Evolutionary conservation across 2,113 vertebrate genomes (phyloP).

Genomic region (Cryptoleucopteryx plumbea): DNA sequence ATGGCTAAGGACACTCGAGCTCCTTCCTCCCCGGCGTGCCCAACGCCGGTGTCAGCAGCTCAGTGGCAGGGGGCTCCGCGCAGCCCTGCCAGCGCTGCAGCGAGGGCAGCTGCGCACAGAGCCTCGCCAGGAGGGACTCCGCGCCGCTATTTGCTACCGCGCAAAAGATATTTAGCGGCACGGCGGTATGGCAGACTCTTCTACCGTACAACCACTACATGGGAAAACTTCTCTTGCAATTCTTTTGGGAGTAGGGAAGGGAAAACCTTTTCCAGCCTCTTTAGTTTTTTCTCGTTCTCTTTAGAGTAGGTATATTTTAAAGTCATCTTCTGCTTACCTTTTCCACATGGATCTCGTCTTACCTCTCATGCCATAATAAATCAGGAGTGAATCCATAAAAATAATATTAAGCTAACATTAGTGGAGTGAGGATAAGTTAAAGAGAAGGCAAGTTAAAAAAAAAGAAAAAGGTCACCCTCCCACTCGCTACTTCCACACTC

Average conservation of each 20-base stretch:
- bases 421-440: not conserved
- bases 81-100: rapidly evolving
- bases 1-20: rapidly evolving
- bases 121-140: not conserved
- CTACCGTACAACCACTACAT: rapidly evolving
- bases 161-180: not conserved
- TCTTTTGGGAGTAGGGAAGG: not conserved
- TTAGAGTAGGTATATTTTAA: not conserved
- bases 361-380: not conserved
- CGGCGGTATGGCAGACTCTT: rapidly evolving
- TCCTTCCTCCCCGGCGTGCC: not conserved
- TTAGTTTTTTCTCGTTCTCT: not conserved
- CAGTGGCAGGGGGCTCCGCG: rapidly evolving
- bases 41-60: rapidly evolving
- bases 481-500: not conserved
- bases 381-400: not conserved
- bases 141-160: not conserved
- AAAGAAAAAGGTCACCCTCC: not conserved
- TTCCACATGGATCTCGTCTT: not conserved
- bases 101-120: rapidly evolving
- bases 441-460: not conserved
- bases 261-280: not conserved
- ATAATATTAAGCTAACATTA: not conserved
- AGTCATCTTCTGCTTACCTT: not conserved
- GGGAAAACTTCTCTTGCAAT: not conserved